Conservation (phyloP, 1,140 invertebrate species). For the Parasteatoda tepidariorum region DNA sequence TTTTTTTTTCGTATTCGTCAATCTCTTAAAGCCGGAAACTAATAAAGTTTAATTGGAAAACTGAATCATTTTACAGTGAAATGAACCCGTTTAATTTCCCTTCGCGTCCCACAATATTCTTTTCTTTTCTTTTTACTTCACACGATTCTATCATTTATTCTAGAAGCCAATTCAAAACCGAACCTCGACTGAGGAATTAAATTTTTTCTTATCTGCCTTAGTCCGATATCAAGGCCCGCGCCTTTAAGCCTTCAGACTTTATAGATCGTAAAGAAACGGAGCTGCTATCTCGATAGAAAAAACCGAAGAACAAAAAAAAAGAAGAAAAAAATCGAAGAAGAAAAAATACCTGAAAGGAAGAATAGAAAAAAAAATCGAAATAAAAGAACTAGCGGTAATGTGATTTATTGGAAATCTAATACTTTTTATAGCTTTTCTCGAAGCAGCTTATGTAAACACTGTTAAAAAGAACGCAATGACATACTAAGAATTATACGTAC, state of each 20-base stretch:
- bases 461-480: conserved; percentile 54
- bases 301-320: neutral
- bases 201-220: neutral
- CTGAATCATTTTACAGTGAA: conserved; percentile 35
- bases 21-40: conserved; percentile 1
- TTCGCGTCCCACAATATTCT: neutral
- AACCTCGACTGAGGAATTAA: conserved; percentile 25
- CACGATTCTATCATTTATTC: conserved; percentile 19
- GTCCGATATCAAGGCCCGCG: neutral
- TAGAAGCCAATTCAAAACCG: conserved; percentile 32
- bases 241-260: conserved; percentile 36
- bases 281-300: conserved; percentile 43
- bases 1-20: conserved; percentile 10
- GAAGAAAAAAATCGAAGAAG: neutral
- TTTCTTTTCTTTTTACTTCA: neutral
- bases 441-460: conserved; percentile 54
- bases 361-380: neutral
- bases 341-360: neutral
- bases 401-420: conserved; percentile 59
- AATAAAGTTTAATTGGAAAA: conserved; percentile 59
- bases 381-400: conserved; percentile 36
- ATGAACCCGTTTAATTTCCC: conserved; percentile 47
- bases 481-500: conserved; percentile 52
- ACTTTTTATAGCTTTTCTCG: conserved; percentile 57
- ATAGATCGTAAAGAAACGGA: conserved; percentile 40